phyloP scores from a whole-genome alignment of 1,140 invertebrate genomes.

The Diuraphis noxia region DNA sequence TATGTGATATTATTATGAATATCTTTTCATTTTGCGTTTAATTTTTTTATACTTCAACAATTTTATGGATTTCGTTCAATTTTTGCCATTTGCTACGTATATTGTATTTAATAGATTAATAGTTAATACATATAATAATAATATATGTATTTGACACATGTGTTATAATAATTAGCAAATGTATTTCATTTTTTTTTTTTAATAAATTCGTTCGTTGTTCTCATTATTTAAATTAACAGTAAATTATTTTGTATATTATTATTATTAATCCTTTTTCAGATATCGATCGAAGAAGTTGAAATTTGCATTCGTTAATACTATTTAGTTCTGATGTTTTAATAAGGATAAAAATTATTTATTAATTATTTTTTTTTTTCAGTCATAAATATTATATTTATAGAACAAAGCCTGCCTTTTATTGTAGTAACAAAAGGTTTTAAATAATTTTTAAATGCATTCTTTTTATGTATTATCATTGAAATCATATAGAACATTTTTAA shows the following conservation, averaged over 20 bases:
- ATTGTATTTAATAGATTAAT: too few species aligned
- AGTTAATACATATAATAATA: neutral
- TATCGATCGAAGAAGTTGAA: neutral
- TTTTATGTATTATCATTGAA: neutral
- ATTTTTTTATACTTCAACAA: neutral
- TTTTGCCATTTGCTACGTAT: neutral
- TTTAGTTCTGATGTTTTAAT: neutral
- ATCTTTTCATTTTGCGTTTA: neutral
- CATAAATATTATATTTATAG: neutral
- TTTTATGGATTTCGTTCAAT: neutral
- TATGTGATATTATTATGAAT: neutral
- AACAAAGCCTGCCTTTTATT: neutral
- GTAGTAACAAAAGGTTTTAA: neutral
- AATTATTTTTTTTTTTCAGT: neutral
- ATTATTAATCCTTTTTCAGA: neutral
- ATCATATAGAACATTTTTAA: neutral
- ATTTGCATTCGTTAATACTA: neutral
- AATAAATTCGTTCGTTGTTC: neutral
- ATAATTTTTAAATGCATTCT: neutral
- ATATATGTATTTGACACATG: neutral
- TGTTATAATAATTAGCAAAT: neutral
- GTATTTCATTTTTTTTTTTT: neutral
- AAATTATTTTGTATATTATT: neutral
- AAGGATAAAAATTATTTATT: neutral
- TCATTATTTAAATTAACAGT: neutral